Percentiles rank a stretch among this genome's conserved stretches.
Evolutionary conservation across 2,797 vertebrate genomes (phyloP).

Genomic region (Oryzias dopingdopingensis): DNA sequence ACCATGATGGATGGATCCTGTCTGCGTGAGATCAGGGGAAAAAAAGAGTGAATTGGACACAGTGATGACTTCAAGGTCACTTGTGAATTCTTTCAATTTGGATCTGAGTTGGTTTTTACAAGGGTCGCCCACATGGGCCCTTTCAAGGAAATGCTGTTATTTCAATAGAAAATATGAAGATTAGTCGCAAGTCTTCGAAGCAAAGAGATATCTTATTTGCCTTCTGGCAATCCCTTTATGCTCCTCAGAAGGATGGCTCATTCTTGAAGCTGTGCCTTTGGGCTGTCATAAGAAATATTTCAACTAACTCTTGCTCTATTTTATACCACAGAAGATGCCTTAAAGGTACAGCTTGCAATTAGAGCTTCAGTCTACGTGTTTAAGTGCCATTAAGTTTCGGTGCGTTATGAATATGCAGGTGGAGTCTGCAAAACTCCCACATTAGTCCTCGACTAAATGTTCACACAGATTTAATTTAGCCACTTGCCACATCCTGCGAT

Average conservation of each 20-base stretch:
- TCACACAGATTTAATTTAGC: too few species aligned
- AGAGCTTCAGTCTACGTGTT: conserved; percentile 45
- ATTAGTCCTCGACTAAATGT: too few species aligned
- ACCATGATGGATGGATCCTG: conserved; percentile 60
- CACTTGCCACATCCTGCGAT: too few species aligned
- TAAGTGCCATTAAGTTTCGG: conserved; percentile 29
- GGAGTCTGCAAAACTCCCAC: conserved; percentile 15
- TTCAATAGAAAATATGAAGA: conserved; percentile 50
- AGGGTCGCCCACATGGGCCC: conserved; percentile 31
- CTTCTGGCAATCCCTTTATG: conserved; percentile 53
- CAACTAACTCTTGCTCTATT: conserved; percentile 31
- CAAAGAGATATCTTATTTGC: conserved; percentile 44
- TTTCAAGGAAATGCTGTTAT: conserved; percentile 44
- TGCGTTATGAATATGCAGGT: conserved; percentile 35
- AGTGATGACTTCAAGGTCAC: conserved; percentile 57
- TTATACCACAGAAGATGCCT: conserved; percentile 40
- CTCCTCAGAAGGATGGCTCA: conserved; percentile 37
- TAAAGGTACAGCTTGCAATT: conserved; percentile 44
- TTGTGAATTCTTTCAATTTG: conserved; percentile 50
- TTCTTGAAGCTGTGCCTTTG: conserved; percentile 53
- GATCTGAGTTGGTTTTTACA: conserved; percentile 45
- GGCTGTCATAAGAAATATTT: conserved; percentile 54
- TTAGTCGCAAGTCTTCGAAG: conserved; percentile 32
- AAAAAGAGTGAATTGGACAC: conserved; percentile 41
- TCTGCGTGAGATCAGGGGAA: conserved; percentile 18